Evolutionary conservation across 2,888 invertebrate genomes (phyloP), one percentile per base, ranked within the genome.

Genomic region (Hyposoter didymator): DNA sequence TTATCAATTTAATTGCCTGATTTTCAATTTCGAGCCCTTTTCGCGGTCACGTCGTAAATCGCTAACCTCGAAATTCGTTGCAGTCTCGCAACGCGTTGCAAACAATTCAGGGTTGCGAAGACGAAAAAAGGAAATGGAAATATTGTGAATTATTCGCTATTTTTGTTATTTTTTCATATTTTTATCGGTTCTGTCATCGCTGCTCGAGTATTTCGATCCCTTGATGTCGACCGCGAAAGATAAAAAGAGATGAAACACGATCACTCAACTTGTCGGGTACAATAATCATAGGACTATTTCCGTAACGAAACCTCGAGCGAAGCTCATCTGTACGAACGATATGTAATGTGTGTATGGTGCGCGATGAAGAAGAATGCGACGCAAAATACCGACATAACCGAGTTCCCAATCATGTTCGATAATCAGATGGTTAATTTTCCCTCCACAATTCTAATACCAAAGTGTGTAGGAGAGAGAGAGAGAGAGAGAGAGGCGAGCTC

Each of bases 371-470:
- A 59, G n/a, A 45, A 49, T 47, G 59, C 39, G 69, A 76, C 47
- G 52, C 52, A 55, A 55, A 64, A 69, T 22, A 43, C 22, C 32
- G 22, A 43, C 52, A 74, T 73, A n/a, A 55, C 35, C 62, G 28
- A 45, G 59, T 35, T 55, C 74, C 66, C 72, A 59, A 72, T 79
- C 55, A 67, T n/a, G 62, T 79, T 82, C 72, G 66, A 76, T 72
- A 79, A 82, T 85, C 64, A 49, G 70, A 72, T 74, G 64, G 66
- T 67, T 72, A 55, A 85, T 78, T 70, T 55, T 74, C 55, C 55
- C 78, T 69, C 70, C 47, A 59, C 35, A 19, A 45, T 55, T 69
- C 55, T 78, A 14, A 74, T 62, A 43, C 28, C 19, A 55, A 72
- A 35, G 67, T 22, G 45, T 17, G 17, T 28, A 28, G 10, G 14